These are phyloP conservation scores for Brachyptera risi DNA, from an alignment of 2,888 invertebrate species.

Conservation along the genomic window DNA sequence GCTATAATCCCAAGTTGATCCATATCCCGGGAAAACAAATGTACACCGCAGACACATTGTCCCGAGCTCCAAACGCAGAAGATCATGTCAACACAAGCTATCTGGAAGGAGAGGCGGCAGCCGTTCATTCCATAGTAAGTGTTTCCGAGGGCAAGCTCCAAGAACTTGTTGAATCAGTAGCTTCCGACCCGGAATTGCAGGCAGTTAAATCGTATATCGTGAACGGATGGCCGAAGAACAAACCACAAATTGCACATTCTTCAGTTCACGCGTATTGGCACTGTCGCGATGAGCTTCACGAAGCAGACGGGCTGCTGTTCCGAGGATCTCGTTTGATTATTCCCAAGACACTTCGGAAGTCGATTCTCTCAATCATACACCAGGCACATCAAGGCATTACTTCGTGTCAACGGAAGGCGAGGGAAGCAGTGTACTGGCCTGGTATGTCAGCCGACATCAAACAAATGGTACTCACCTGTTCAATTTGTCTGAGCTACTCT, in stretches of 20 bases:
- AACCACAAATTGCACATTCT: not conserved
- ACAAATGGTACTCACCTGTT: conserved; percentile 25
- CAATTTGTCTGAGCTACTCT: conserved; percentile 10
- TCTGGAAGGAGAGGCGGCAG: not conserved
- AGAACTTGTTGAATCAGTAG: not conserved
- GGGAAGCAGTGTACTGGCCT: conserved; percentile 10
- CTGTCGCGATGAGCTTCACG: conserved; percentile 6
- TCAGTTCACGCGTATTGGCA: not conserved
- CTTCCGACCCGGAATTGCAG: not conserved
- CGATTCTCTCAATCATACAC: conserved; percentile 2
- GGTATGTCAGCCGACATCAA: conserved; percentile 36
- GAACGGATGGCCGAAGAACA: not conserved
- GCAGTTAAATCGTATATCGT: not conserved
- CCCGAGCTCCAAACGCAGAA: not conserved
- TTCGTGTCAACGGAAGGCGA: not conserved
- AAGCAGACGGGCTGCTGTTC: conserved; percentile 7
- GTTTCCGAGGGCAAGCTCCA: not conserved
- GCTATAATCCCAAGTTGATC: not conserved
- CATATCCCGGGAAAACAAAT: conserved; percentile 10
- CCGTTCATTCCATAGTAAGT: not conserved
- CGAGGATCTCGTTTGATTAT: not conserved
- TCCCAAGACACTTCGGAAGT: not conserved
- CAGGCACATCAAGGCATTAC: conserved; percentile 12
- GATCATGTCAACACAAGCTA: not conserved
- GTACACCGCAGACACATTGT: conserved; percentile 7